A percentile compares a stretch with the other conserved stretches of the same genome.
These are phyloP conservation scores for Toxotes jaculatrix DNA, from an alignment of 2,113 vertebrate species.

Conservation along the genomic window DNA sequence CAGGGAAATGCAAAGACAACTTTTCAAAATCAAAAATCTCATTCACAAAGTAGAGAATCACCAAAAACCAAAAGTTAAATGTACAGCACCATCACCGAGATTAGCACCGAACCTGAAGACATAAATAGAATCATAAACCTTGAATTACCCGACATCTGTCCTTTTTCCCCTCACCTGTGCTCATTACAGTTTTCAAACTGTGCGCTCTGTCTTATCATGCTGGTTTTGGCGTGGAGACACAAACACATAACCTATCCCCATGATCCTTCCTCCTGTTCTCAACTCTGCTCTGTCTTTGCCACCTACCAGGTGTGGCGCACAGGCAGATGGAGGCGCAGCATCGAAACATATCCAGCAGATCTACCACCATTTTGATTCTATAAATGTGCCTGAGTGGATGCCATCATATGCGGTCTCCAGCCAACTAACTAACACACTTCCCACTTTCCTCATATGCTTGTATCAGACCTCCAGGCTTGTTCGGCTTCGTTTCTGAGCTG, in stretches of 20 bases:
- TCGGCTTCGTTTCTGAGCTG: conserved; percentile 33
- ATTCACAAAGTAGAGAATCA: background rate
- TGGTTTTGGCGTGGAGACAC: conserved; percentile 25
- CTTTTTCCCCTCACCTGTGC: conserved; percentile 26
- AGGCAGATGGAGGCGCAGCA: conserved; percentile 70
- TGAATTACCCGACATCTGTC: conserved; percentile 8
- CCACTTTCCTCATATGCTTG: conserved; percentile 17
- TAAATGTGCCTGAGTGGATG: conserved; percentile 47
- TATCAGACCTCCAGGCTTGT: conserved; percentile 44
- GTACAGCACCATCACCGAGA: background rate
- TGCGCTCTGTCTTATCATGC: background rate
- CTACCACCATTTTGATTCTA: conserved; percentile 28
- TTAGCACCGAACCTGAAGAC: background rate
- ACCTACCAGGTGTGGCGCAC: conserved; percentile 46
- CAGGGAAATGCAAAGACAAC: background rate
- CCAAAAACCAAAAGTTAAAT: background rate
- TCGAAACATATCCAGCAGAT: conserved; percentile 29
- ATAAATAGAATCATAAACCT: background rate
- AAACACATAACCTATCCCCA: conserved; percentile 56
- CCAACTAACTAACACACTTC: conserved; percentile 22
- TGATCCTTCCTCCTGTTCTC: conserved; percentile 32
- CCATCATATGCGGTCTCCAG: background rate
- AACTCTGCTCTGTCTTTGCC: conserved; percentile 7
- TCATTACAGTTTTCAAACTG: conserved; percentile 31
- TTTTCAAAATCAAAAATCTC: background rate